A percentile compares a stretch with the other conserved stretches of the same genome.
Conservation (phyloP, 2,797 vertebrate species). For the Cryptoblepharus egeriae region DNA sequence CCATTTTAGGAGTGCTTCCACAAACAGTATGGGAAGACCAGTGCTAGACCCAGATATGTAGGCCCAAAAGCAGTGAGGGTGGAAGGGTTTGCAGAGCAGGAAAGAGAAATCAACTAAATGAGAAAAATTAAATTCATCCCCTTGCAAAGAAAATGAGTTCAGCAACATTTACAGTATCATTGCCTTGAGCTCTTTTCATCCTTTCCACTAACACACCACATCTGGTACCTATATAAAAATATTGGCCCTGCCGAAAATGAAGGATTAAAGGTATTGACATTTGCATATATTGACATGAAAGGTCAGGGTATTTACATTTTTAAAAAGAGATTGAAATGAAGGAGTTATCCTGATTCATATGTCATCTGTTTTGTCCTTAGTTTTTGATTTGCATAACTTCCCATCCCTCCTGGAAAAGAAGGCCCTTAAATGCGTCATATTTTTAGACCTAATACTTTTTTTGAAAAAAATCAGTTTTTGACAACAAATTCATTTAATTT, state of each 20-base stretch:
- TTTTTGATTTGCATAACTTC: not conserved
- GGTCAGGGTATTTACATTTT: conserved; percentile 48
- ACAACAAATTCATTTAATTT: no score
- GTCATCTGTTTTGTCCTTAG: not conserved
- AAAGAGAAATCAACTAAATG: conserved; percentile 38
- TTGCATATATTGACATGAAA: conserved; percentile 48
- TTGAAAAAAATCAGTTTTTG: not conserved
- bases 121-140: conserved; percentile 59
- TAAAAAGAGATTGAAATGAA: conserved; percentile 40
- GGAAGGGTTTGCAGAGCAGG: no score
- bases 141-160: conserved; percentile 53
- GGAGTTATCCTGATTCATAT: not conserved
- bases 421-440: not conserved
- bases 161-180: conserved; percentile 57
- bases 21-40: no score
- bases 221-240: conserved; percentile 62
- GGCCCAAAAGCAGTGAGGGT: no score
- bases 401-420: not conserved
- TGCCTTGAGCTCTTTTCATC: conserved; percentile 42
- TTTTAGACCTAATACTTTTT: not conserved
- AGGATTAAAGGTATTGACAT: conserved; percentile 45
- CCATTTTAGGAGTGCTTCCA: no score
- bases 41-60: no score
- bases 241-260: conserved; percentile 47
- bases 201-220: conserved; percentile 47